A percentile compares a stretch with the other conserved stretches of the same genome.
phyloP scores from a whole-genome alignment of 2,797 vertebrate genomes.

The Xenentodon cancila region DNA sequence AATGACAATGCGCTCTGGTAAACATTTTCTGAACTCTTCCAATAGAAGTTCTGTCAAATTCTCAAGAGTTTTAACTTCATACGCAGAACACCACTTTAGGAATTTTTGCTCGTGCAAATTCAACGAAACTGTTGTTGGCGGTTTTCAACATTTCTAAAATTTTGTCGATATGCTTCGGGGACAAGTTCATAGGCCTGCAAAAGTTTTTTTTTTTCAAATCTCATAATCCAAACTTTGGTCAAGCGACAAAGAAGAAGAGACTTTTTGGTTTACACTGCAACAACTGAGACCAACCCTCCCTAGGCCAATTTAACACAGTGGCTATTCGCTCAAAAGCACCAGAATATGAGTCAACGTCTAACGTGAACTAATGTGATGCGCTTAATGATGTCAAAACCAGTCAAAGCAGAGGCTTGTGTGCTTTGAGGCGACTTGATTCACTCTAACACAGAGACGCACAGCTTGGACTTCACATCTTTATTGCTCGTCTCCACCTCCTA shows the following conservation, averaged over 20 bases:
- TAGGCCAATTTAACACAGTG: not conserved
- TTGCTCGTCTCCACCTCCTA: too few relatives aligned
- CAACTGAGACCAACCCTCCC: not conserved
- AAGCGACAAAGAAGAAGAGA: not conserved
- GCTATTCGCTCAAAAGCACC: too few relatives aligned
- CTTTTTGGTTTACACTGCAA: not conserved
- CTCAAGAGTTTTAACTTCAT: not conserved
- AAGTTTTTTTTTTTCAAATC: too few relatives aligned
- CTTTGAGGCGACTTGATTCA: too few relatives aligned
- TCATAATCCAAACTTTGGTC: not conserved
- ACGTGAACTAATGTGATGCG: too few relatives aligned
- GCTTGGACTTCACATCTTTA: too few relatives aligned
- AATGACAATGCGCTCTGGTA: too few relatives aligned
- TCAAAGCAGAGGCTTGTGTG: too few relatives aligned
- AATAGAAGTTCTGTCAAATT: not conserved
- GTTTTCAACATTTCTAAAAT: not conserved
- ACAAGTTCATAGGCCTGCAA: not conserved
- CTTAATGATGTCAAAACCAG: too few relatives aligned
- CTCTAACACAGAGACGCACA: too few relatives aligned
- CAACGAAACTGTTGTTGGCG: constrained; percentile 1
- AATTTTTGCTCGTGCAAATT: not conserved
- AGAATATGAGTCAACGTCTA: too few relatives aligned
- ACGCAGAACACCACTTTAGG: not conserved
- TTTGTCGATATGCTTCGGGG: not conserved
- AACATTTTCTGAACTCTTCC: too few relatives aligned